These are phyloP conservation scores for Cnemophilus loriae DNA, from an alignment of 2,113 vertebrate genomes.

Conservation along the genomic window DNA sequence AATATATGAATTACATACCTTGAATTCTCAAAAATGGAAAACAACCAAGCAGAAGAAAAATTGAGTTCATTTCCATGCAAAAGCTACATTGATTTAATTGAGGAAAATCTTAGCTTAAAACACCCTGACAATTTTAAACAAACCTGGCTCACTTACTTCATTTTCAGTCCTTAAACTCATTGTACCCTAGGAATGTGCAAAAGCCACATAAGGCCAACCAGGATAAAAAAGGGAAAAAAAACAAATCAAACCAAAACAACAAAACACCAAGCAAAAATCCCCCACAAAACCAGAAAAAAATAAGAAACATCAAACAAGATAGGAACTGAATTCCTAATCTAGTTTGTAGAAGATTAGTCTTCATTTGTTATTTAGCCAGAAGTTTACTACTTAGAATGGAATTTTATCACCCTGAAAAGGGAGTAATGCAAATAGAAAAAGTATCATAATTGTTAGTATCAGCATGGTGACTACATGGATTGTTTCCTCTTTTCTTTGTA, in stretches of 20 bases:
- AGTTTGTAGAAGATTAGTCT: neutral
- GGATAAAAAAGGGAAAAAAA: neutral
- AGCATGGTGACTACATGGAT: neutral
- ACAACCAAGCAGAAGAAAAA: neutral
- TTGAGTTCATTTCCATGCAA: neutral
- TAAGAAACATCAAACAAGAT: neutral
- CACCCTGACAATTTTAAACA: neutral
- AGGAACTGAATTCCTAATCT: neutral
- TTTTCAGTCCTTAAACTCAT: neutral
- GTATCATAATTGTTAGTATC: neutral
- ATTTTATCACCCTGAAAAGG: neutral
- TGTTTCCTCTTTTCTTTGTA: neutral
- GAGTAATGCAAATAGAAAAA: neutral
- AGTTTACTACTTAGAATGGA: neutral
- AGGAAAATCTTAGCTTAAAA: neutral
- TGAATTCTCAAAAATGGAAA: neutral
- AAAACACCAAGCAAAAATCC: neutral
- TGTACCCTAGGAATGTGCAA: neutral
- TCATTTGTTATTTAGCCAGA: neutral
- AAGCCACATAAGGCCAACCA: neutral
- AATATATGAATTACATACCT: neutral
- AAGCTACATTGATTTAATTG: neutral
- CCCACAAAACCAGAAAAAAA: neutral
- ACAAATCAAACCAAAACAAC: neutral
- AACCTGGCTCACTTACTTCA: neutral